Base-by-base conservation (phyloP, 23 tunicate species). In the Halocynthia aurantium region DNA sequence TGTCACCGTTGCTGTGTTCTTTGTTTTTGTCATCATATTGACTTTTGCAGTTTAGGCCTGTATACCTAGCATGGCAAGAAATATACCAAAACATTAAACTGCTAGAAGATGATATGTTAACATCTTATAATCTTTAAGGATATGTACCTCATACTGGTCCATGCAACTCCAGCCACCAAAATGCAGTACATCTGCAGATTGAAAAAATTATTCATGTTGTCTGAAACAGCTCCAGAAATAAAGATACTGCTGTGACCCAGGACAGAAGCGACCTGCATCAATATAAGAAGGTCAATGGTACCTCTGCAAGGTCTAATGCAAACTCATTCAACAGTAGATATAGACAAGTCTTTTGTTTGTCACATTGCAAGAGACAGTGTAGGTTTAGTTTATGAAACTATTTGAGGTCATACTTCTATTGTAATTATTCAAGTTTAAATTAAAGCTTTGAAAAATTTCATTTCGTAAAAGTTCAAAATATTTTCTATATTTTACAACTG, bases 171-270 rank as follows among this genome's bases (percentile, higher is more conserved):
- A 11, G 97, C 97, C n/a, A 91, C 52, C 5, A 57, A 77, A 12
- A 91, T 77, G 61, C 97, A 91, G 69, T 57, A 91, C 10, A 91
- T 18, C 73, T 91, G 90, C 12, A 91, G 72, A 72, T 91, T 76
- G 51, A 77, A 65, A 49, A 91, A 62, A 60, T 91, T 85, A 6
- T 66, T 72, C 97, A 91, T 91, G 65, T 83, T 78, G 51, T 85
- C 76, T 5, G 97, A 91, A 9, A 85, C 87, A 54, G 85, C 57
- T 52, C 84, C 88, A 13, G 97, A 91, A 21, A 86, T 52, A 77
- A 91, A 80, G 17, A 91, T 91, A 77, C 89, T 71, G 18, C 76
- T 81, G 68, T 85, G 85, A 8, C 97, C 97, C 21, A 91, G 55
- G 56, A 85, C 80, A 17, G 91, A 85, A 17, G 97, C 97, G 4